phyloP scores from a whole-genome alignment of 2,113 vertebrate species.

The Crotalus tigris region DNA sequence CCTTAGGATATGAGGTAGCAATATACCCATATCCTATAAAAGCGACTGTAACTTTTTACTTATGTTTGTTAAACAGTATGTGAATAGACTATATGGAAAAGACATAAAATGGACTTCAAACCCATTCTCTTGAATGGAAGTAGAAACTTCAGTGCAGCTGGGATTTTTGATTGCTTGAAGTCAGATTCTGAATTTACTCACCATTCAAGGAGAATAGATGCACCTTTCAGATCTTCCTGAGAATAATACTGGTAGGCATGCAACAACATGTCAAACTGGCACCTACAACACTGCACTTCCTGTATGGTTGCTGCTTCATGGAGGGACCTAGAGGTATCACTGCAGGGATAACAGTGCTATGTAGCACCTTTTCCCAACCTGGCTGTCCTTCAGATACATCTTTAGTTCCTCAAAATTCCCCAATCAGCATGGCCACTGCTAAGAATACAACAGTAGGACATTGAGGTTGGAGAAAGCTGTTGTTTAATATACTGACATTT shows the following conservation, averaged over 20 bases:
- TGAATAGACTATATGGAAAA: not conserved
- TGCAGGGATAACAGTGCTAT: too few relatives aligned
- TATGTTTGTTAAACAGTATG: not conserved
- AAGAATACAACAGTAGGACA: not conserved
- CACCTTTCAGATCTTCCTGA: not conserved
- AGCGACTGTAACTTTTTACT: not conserved
- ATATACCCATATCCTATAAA: not conserved
- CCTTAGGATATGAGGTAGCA: not conserved
- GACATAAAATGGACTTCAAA: not conserved
- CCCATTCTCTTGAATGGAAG: not conserved
- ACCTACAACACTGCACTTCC: not conserved
- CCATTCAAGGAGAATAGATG: not conserved
- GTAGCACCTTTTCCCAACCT: not conserved
- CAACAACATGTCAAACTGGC: not conserved
- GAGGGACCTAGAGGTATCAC: not conserved
- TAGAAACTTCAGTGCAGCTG: not conserved
- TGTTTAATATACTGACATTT: not conserved
- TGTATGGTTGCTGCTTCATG: not conserved
- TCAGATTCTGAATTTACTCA: not conserved
- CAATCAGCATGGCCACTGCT: not conserved
- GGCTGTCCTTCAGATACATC: not conserved
- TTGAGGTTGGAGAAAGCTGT: not conserved
- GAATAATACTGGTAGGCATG: not conserved
- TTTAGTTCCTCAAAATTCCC: not conserved
- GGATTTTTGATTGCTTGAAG: not conserved